Conservation (phyloP, 2,888 invertebrate species). For the Epirrita christyi region DNA sequence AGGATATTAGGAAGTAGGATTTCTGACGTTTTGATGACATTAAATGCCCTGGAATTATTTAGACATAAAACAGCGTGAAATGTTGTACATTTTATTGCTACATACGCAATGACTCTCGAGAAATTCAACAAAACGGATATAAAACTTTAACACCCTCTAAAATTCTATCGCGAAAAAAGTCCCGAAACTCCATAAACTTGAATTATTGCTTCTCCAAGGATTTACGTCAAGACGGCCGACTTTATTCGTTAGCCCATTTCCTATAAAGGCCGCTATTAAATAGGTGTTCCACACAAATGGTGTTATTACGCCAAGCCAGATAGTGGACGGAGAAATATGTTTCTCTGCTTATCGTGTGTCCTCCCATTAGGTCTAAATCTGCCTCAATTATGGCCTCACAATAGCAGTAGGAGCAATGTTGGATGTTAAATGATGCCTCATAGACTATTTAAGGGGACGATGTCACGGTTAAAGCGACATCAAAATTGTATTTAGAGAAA, state of each 20-base stretch:
- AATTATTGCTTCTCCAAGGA: slow-evolving; percentile 73
- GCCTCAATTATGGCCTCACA: slow-evolving; percentile 47
- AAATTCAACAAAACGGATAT: slow-evolving; percentile 32
- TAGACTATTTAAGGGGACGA: slow-evolving; percentile 25
- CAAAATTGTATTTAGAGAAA: not conserved
- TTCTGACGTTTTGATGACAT: too few relatives aligned
- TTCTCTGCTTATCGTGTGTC: slow-evolving; percentile 57
- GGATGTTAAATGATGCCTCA: slow-evolving; percentile 34
- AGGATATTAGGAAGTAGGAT: too few relatives aligned
- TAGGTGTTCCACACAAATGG: slow-evolving; percentile 68
- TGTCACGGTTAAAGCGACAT: not conserved
- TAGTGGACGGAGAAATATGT: slow-evolving; percentile 59
- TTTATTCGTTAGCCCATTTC: slow-evolving; percentile 74
- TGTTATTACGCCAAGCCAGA: slow-evolving; percentile 63
- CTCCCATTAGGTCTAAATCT: slow-evolving; percentile 49
- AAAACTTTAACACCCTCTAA: slow-evolving; percentile 60
- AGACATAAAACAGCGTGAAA: too few relatives aligned
- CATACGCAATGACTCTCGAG: slow-evolving; percentile 9
- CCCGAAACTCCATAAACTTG: slow-evolving; percentile 75
- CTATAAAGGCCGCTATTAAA: slow-evolving; percentile 69
- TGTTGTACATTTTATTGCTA: not conserved
- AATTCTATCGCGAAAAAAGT: slow-evolving; percentile 52
- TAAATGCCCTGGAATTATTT: too few relatives aligned
- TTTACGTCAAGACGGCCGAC: slow-evolving; percentile 75
- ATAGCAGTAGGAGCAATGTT: slow-evolving; percentile 37